These are phyloP conservation scores for Myotis lucifugus DNA, from an alignment of 2,113 vertebrate species.

Conservation along the genomic window DNA sequence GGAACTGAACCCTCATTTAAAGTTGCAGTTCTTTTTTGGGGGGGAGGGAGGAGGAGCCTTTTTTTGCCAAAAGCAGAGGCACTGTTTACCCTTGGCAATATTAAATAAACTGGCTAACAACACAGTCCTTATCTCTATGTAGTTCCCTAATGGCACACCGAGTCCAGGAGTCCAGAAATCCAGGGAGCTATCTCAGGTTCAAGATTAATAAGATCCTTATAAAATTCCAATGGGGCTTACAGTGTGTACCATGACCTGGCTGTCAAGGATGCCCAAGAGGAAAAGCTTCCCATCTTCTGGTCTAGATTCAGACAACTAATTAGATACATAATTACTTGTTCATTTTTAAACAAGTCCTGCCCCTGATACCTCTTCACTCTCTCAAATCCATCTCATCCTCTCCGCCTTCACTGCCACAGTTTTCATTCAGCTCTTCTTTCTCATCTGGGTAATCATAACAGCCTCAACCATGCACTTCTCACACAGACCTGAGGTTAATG, in stretches of 20 bases:
- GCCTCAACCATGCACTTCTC: not conserved
- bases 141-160: not conserved
- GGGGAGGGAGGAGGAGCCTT: no score
- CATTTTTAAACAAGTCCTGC: not conserved
- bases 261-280: not conserved
- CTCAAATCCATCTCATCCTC: not conserved
- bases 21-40: not conserved
- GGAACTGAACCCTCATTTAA: not conserved
- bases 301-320: not conserved
- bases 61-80: not conserved
- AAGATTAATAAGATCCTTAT: not conserved
- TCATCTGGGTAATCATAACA: not conserved
- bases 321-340: not conserved
- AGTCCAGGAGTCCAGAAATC: not conserved
- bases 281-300: not conserved
- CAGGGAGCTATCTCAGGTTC: not conserved
- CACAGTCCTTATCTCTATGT: not conserved
- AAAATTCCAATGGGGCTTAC: not conserved
- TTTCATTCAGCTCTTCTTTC: not conserved
- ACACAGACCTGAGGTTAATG: not conserved
- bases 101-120: not conserved
- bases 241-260: not conserved
- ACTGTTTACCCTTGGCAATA: not conserved
- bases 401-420: not conserved
- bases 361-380: not conserved